phyloP scores from a whole-genome alignment of 2,888 invertebrate species.

The Tortrix viridana region DNA sequence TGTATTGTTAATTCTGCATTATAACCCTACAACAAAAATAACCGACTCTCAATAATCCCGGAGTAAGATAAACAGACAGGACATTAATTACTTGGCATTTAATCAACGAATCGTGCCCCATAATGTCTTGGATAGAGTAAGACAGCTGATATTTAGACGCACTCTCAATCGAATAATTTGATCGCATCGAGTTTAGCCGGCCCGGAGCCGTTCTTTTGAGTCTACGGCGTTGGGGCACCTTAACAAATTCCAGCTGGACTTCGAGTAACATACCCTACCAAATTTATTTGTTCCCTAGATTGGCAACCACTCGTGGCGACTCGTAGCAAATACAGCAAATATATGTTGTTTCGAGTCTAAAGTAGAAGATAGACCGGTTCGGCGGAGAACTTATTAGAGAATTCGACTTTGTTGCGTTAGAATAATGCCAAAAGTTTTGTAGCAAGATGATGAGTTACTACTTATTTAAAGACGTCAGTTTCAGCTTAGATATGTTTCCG shows the following conservation, averaged over 20 bases:
- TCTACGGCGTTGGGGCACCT: conserved; percentile 1
- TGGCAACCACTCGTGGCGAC: too few species aligned
- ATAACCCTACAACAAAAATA: conserved; percentile 42
- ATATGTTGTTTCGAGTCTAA: too few species aligned
- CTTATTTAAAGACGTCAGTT: too few species aligned
- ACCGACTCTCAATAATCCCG: conserved; percentile 43
- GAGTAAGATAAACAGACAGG: conserved; percentile 47
- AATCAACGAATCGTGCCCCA: conserved; percentile 51
- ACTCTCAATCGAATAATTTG: conserved; percentile 76
- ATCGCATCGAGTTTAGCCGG: conserved; percentile 77
- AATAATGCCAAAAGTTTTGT: too few species aligned
- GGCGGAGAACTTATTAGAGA: too few species aligned
- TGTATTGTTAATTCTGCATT: conserved; percentile 18
- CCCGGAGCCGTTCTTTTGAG: conserved; percentile 55
- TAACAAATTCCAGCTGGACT: not conserved
- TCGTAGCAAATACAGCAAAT: too few species aligned
- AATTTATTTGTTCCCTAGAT: too few species aligned
- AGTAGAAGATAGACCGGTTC: too few species aligned
- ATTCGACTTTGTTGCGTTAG: too few species aligned
- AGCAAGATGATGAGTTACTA: too few species aligned
- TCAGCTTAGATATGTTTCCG: too few species aligned
- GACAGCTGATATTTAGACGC: conserved; percentile 63
- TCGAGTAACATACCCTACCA: too few species aligned
- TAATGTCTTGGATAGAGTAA: conserved; percentile 50
- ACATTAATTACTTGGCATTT: conserved; percentile 54